Conservation (phyloP, 2,113 vertebrate species). For the Pterophyllum scalare region DNA sequence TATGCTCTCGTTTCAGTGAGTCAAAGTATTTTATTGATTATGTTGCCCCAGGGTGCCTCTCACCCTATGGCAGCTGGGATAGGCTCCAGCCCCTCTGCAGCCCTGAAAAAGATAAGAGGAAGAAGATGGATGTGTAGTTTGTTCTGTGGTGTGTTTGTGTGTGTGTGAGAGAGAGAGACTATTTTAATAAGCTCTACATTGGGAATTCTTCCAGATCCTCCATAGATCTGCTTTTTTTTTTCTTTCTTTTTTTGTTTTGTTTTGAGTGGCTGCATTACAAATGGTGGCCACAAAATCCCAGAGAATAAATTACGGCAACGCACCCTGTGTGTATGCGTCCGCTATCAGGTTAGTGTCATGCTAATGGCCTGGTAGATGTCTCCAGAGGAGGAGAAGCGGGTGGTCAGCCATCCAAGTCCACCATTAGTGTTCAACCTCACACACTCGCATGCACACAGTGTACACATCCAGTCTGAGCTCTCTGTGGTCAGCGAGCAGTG, state of each 20-base stretch:
- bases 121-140: too few relatives aligned
- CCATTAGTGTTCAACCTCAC: conserved; percentile 13
- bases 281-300: neutral
- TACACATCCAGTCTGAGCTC: neutral
- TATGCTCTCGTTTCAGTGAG: neutral
- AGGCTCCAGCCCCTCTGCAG: too few relatives aligned
- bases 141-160: too few relatives aligned
- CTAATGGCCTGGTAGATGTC: conserved; percentile 51
- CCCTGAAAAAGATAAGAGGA: too few relatives aligned
- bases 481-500: neutral
- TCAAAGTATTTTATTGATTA: conserved; percentile 1
- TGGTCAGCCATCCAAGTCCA: conserved; percentile 21
- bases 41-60: neutral
- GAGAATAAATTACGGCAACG: neutral
- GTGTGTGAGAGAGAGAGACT: too few relatives aligned
- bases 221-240: neutral
- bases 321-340: neutral
- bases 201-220: too few relatives aligned
- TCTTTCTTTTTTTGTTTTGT: neutral
- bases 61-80: too few relatives aligned
- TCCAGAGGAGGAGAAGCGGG: conserved; percentile 14
- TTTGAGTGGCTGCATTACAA: neutral
- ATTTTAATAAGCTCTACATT: too few relatives aligned
- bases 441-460: neutral
- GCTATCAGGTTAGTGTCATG: conserved; percentile 5